Base-by-base conservation (phyloP, 2,888 invertebrate species). In the Leptopilina drosophilae region DNA sequence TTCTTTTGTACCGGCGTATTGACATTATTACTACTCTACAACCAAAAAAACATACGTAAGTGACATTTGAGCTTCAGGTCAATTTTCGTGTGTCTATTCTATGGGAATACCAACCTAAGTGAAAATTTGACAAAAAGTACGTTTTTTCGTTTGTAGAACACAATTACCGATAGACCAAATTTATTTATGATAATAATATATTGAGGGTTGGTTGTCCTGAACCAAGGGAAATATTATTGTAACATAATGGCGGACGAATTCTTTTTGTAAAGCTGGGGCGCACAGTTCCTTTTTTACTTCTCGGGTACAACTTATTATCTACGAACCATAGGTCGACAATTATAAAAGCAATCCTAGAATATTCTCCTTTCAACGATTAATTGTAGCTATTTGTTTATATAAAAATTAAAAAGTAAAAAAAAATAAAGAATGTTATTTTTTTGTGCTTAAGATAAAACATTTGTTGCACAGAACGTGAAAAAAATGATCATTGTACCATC, bases 131-230 rank as follows among this genome's bases (percentile, higher is more conserved):
- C 33, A 4, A 33, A 20, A 33, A 3, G 4, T 33, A 33, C 33
- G 2, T 33, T 33, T 33, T 33, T 33, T 33, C 3, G 33, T 33
- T 33, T 33, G 33, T 33, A 33, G 33, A 5, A 33, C 33, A 33
- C 4, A 33, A 33, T 33, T 4, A 33, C 89, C 91, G 89, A 91
- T 91, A 91, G 90, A 91, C 91, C 91, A 91, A 91, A 91, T 91
- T 91, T 91, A 91, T 91, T 91, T 91, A 91, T 91, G 90, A 91
- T 91, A 90, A 91, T 91, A 91, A 90, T 91, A 91, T 89, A 87
- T 87, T 90, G 88, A 90, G 87, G 89, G 88, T 90, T 88, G 88
- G 87, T 88, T 89, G 87, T 91, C 89, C 88, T 88, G 87, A 89
- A 87, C 87, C 87, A 86, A 88, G 88, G 87, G 87, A 90, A 79